Conservation (phyloP, 2,797 vertebrate genomes). For the Ctenopoma multispine region DNA sequence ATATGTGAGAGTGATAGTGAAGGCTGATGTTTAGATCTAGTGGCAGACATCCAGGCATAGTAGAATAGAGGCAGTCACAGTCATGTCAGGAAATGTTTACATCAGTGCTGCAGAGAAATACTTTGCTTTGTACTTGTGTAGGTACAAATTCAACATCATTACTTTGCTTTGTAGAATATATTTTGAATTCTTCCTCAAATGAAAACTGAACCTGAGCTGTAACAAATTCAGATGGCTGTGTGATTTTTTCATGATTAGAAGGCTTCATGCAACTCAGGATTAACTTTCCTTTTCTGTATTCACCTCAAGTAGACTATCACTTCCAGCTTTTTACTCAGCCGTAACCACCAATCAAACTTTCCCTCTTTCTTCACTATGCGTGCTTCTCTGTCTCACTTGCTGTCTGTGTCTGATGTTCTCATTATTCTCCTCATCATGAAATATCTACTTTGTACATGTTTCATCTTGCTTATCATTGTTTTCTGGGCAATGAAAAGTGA, state of each 20-base stretch:
- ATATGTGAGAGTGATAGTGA: conserved; percentile 66
- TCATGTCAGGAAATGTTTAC: conserved; percentile 58
- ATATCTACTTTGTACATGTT: conserved; percentile 43
- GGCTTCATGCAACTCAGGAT: conserved; percentile 11
- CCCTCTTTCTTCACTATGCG: background rate
- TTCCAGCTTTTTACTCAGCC: conserved; percentile 23
- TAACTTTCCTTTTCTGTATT: conserved; percentile 12
- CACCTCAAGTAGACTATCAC: conserved; percentile 5
- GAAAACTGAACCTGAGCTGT: conserved; percentile 7
- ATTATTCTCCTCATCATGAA: conserved; percentile 54
- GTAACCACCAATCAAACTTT: conserved; percentile 17
- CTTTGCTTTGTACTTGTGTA: conserved; percentile 17
- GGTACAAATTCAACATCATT: conserved; percentile 42
- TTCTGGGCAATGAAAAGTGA: conserved; percentile 55
- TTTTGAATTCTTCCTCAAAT: conserved; percentile 21
- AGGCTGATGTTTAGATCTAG: conserved; percentile 51
- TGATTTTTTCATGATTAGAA: conserved; percentile 27
- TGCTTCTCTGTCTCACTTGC: conserved; percentile 29
- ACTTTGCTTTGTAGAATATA: conserved; percentile 16
- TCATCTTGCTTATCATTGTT: conserved; percentile 45
- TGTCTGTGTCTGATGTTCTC: conserved; percentile 35
- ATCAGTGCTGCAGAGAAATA: conserved; percentile 21
- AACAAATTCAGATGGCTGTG: conserved; percentile 15
- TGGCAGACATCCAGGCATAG: conserved; percentile 39
- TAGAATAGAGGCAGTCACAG: conserved; percentile 36